Evolutionary conservation across 2,888 invertebrate species (phyloP), one percentile per base, ranked within the genome.

Genomic region (Eumerus sabulonum): DNA sequence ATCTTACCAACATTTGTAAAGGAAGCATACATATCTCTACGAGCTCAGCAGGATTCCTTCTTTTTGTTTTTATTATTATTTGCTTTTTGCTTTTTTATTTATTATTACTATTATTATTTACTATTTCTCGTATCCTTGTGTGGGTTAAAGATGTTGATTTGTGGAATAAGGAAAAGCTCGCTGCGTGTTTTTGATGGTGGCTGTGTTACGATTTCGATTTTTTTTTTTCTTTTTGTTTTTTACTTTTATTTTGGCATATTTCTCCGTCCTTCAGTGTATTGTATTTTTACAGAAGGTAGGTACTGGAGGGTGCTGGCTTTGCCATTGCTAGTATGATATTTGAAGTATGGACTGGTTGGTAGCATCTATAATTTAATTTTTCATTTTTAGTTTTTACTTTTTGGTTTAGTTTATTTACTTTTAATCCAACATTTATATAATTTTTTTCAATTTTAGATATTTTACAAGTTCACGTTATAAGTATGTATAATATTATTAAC

Each of bases 71-170:
- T n/a, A 40, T n/a, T 56, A 50, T 40, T 63, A 36, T n/a, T n/a
- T n/a, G n/a, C n/a, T n/a, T n/a, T n/a, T n/a, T n/a, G n/a, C n/a
- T n/a, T n/a, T n/a, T n/a, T n/a, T n/a, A n/a, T n/a, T n/a, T n/a
- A n/a, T n/a, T n/a, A n/a, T n/a, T n/a, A n/a, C n/a, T n/a, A n/a
- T n/a, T n/a, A n/a, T n/a, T n/a, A n/a, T n/a, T n/a, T n/a, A n/a
- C n/a, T n/a, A n/a, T n/a, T n/a, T n/a, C n/a, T n/a, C 57, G 45
- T 67, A 42, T 68, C 62, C 50, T 62, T 68, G 74, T 74, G 44
- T 47, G 60, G 56, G 60, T 62, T 68, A 42, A 74, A 74, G 60
- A 74, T 68, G 50, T 62, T 68, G 35, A 51, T 51, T 60, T 45
- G 67, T 51, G 45, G 44, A 27, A 64, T 66, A 66, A 40, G 53